These are phyloP conservation scores for human DNA, from an alignment of 2,113 vertebrate species.

Conservation along the genomic window DNA sequence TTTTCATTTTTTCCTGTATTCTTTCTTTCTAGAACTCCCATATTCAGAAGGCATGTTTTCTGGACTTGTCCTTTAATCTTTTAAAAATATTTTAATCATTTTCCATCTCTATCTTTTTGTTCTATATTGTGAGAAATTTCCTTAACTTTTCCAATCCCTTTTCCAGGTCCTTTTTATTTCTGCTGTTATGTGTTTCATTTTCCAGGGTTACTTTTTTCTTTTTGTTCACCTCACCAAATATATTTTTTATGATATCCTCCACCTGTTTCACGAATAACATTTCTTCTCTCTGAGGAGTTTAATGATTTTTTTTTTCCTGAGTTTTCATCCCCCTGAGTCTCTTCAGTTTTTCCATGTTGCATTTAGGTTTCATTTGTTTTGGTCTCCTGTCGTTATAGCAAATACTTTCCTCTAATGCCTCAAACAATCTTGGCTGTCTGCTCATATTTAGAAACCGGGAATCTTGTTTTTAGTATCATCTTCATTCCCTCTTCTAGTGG, in stretches of 20 bases:
- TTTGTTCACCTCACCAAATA: not conserved
- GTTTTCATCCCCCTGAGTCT: not conserved
- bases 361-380: slow-evolving; percentile 16
- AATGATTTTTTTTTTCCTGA: not conserved
- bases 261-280: not conserved
- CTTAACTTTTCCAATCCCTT: not conserved
- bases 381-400: not conserved
- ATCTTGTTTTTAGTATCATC: not conserved
- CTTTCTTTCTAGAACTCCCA: not conserved
- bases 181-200: slow-evolving; percentile 20
- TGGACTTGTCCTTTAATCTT: not conserved
- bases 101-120: not conserved
- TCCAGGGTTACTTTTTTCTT: not conserved
- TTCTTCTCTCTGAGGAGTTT: not conserved
- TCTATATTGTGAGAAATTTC: not conserved
- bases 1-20: not conserved
- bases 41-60: not conserved
- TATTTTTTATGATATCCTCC: not conserved
- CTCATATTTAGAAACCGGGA: not conserved
- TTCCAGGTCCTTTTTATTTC: not conserved
- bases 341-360: not conserved
- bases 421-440: not conserved
- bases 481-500: not conserved
- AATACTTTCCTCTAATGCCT: not conserved
- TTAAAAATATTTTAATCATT: not conserved